Evolutionary conservation across 2,888 invertebrate species (phyloP), one percentile per base, ranked within the genome.

Genomic region (Pandemis cinnamomeana): DNA sequence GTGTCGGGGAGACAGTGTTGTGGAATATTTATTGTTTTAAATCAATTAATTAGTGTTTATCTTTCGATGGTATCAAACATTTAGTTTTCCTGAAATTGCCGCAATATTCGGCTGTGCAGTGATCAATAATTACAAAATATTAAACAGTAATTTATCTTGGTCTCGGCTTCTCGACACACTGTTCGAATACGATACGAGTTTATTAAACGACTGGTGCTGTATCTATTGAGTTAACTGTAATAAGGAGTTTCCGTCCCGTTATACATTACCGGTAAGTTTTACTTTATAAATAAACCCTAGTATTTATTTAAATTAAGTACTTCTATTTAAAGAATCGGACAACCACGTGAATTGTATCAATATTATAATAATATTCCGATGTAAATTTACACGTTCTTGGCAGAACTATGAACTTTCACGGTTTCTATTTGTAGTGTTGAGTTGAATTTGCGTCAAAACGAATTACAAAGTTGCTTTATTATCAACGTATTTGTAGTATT

Each of bases 401-500:
- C 58, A 58, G 58, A 11, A 58, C 20, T 20, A 6, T 5, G 0
- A 11, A 58, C 11, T 15, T 53, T 7, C n/a, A 20, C 58, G 27
- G 64, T 72, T 64, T 74, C 70, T 78, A 77, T 75, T 77, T 71
- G 20, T 68, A 71, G 60, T 20, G 41, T 63, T 53, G 55, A 42
- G 70, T 77, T 76, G 78, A 15, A 72, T 62, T 72, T 55, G 74
- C 79, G 69, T 71, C 72, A 72, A 77, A 75, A 13, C 42, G 66
- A 41, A 70, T 36, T 51, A 58, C 64, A 64, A 67, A 61, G 67
- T 71, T 48, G 10, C 27, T 5, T 53, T 5, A n/a, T 27, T 46
- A 3, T 58, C n/a, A n/a, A 36, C 8, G 11, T 71, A 27, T 62
- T 48, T 36, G 27, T 61, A 44, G 15, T 46, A 41, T 8, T n/a